These are phyloP conservation scores for Erythrocercus mccallii DNA, from an alignment of 2,113 vertebrate species.

Conservation along the genomic window DNA sequence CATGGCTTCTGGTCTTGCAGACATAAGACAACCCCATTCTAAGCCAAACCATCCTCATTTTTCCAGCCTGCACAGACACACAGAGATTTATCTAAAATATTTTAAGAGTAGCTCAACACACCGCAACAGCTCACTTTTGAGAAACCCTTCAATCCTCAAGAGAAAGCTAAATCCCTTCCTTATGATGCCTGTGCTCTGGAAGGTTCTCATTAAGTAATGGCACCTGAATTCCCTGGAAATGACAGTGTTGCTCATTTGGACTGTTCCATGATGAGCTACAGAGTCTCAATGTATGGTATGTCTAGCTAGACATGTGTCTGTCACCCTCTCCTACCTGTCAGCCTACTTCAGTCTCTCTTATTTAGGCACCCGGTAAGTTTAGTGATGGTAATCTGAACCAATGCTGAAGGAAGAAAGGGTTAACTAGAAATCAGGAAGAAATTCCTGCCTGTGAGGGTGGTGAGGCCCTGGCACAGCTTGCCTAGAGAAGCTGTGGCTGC, in stretches of 20 bases:
- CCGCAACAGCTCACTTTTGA: not conserved
- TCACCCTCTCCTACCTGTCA: not conserved
- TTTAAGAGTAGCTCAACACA: not conserved
- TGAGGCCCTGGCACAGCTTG: not conserved
- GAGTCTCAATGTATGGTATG: not conserved
- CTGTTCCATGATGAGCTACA: not conserved
- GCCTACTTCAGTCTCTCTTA: not conserved
- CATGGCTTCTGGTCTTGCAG: not conserved
- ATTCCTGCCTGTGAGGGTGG: not conserved
- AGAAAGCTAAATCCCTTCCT: not conserved
- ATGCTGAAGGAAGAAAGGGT: not conserved
- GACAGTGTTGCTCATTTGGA: not conserved
- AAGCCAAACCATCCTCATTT: not conserved
- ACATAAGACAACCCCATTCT: not conserved
- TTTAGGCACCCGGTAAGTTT: not conserved
- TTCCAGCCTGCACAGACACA: not conserved
- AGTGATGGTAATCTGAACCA: not conserved
- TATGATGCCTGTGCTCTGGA: fast-evolving
- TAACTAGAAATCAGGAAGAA: not conserved
- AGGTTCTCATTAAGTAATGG: not conserved
- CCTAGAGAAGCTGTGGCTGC: not conserved
- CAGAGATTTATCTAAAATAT: not conserved
- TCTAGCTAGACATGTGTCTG: fast-evolving
- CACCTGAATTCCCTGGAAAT: not conserved
- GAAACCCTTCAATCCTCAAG: not conserved